Base-by-base conservation (phyloP, 1,140 invertebrate species). In the Micrasema longulum region DNA sequence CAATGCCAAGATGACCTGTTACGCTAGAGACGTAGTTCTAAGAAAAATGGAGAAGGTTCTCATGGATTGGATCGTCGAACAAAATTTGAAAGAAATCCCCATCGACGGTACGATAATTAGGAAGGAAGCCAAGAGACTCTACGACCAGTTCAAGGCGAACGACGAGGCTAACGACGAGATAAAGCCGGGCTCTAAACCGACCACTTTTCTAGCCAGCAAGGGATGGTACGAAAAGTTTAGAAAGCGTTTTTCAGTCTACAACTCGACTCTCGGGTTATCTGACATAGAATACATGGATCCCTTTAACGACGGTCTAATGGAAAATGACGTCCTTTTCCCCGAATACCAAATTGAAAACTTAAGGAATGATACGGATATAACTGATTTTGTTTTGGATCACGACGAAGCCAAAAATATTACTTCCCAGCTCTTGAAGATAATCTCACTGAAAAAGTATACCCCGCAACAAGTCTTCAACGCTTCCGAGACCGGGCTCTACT, bases 401-500 rank as follows among this genome's bases (percentile, higher is more conserved):
- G 72, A 78, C 20, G 77, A 78, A 53, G 77, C 77, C 57, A 65
- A 76, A 23, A 67, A 76, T 60, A 82, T 77, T 74, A 35, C 47
- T 52, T 55, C 68, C 23, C 55, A 67, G 31, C 77, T 79, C 50
- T 68, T 43, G 50, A 38, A 69, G 71, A 79, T 77, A 63, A 78
- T 82, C 50, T 48, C 76, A 18, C 68, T 77, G 47, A 75, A 75
- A 50, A 67, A 71, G 38, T 81, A 79, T 71, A 73, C 71, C 38
- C 66, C 76, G 26, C 71, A 85, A 63, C 80, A 82, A 74, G 77
- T 85, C 43, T 83, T 84, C 74, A 84, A 81, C 76, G 76, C 77
- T 47, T 75, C 83, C 73, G 80, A 85, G 76, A 83, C 79, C 41
- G 79, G 75, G 23, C 69, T 85, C 1, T 85, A 80, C 77, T 86